These are phyloP conservation scores for Chinchilla lanigera DNA, from an alignment of 2,113 vertebrate species.

Conservation along the genomic window DNA sequence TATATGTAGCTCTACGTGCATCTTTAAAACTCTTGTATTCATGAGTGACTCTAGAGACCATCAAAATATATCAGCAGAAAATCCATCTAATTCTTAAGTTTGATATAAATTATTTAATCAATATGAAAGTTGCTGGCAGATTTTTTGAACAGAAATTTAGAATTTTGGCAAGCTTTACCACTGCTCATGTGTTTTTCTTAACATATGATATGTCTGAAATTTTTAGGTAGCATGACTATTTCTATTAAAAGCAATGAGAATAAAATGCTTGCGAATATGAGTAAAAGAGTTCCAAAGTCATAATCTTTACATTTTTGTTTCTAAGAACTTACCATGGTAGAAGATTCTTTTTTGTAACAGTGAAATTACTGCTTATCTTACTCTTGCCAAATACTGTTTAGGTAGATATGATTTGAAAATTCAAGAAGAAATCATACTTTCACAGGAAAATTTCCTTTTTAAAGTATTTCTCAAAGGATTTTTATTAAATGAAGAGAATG, in stretches of 20 bases:
- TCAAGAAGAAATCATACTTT: constrained; percentile 8
- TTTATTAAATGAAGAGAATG: not conserved
- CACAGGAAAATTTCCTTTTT: not conserved
- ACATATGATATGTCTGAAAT: not conserved
- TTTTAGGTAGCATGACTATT: not conserved
- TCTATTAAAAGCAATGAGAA: not conserved
- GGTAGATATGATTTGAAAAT: not conserved
- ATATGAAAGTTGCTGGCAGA: not conserved
- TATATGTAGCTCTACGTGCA: not conserved
- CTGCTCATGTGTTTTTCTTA: not conserved
- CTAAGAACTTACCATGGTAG: constrained; percentile 56
- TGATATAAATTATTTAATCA: not conserved
- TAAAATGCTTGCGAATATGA: not conserved
- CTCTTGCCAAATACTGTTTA: not conserved
- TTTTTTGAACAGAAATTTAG: not conserved
- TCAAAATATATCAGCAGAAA: not conserved
- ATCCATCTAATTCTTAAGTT: not conserved
- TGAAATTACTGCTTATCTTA: constrained; percentile 22
- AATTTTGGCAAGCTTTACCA: not conserved
- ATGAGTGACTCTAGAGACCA: not conserved
- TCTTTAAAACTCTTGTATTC: not conserved
- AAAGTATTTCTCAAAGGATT: constrained; percentile 58
- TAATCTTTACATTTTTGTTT: not conserved
- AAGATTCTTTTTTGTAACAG: constrained; percentile 54
- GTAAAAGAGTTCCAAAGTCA: not conserved